These are phyloP conservation scores for Blastobasis adustella DNA, from an alignment of 2,888 invertebrate genomes.

Conservation along the genomic window DNA sequence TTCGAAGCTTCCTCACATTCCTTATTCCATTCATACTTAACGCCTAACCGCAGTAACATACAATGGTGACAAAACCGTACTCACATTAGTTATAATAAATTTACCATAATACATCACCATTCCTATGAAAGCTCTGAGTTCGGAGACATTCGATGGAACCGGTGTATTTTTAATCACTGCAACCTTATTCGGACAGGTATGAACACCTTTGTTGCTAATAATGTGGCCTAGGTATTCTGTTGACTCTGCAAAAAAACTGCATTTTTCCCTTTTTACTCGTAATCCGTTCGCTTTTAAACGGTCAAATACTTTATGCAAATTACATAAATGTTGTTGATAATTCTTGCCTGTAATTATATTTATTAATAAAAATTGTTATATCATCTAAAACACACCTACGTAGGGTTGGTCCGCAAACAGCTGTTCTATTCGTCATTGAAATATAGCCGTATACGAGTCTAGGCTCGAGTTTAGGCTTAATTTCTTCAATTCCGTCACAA, in stretches of 20 bases:
- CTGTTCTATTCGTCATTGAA: no score
- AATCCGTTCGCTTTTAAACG: conserved; percentile 4
- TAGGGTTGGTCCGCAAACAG: not conserved
- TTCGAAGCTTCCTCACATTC: conserved; percentile 13
- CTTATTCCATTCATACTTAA: conserved; percentile 11
- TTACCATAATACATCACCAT: conserved; percentile 13
- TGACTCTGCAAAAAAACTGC: conserved; percentile 11
- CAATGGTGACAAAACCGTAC: conserved; percentile 15
- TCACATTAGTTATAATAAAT: conserved; percentile 14
- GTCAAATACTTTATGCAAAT: conserved; percentile 11
- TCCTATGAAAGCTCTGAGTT: not conserved
- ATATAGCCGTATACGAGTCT: no score
- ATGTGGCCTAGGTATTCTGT: conserved; percentile 14
- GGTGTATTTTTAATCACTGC: not conserved
- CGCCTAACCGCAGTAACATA: conserved; percentile 12
- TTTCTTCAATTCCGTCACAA: no score
- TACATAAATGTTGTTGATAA: conserved; percentile 10
- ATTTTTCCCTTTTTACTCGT: conserved; percentile 12
- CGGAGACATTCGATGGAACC: no score
- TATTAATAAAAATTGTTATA: no score
- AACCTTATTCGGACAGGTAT: no score
- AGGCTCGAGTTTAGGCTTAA: no score
- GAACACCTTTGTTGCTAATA: no score
- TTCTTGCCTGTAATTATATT: not conserved
- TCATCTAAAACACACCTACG: not conserved